Evolutionary conservation across 1,140 invertebrate species (phyloP).

Genomic region (Gryllus bimaculatus): DNA sequence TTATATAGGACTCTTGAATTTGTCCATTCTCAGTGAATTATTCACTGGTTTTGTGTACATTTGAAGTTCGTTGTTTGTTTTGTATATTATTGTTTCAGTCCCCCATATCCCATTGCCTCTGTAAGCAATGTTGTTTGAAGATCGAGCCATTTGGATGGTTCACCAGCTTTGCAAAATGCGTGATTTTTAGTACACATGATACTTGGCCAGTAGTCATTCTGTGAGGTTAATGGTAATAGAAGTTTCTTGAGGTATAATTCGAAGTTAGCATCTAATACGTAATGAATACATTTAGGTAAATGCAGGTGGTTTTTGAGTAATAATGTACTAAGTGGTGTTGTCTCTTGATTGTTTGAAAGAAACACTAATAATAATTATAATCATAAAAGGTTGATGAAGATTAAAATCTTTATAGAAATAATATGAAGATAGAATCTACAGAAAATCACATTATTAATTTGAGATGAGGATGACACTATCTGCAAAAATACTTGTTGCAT

Average conservation of each 20-base stretch:
- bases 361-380: too few species aligned
- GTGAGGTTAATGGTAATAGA: not conserved
- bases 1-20: not conserved
- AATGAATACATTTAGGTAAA: too few species aligned
- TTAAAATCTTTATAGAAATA: too few species aligned
- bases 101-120: not conserved
- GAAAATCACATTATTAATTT: too few species aligned
- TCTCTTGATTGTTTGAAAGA: too few species aligned
- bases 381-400: too few species aligned
- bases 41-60: not conserved
- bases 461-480: too few species aligned
- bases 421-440: too few species aligned
- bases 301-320: too few species aligned
- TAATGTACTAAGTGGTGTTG: too few species aligned
- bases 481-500: too few species aligned
- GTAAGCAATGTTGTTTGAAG: not conserved
- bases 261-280: too few species aligned
- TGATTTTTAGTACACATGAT: not conserved
- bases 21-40: not conserved
- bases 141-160: not conserved
- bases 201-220: not conserved
- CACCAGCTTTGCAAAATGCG: not conserved
- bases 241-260: not conserved
- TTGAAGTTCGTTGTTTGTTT: conserved; percentile 1
- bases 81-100: conserved; percentile 5